phyloP scores from a whole-genome alignment of 2,888 invertebrate genomes.

The Oxycera nigricornis region DNA sequence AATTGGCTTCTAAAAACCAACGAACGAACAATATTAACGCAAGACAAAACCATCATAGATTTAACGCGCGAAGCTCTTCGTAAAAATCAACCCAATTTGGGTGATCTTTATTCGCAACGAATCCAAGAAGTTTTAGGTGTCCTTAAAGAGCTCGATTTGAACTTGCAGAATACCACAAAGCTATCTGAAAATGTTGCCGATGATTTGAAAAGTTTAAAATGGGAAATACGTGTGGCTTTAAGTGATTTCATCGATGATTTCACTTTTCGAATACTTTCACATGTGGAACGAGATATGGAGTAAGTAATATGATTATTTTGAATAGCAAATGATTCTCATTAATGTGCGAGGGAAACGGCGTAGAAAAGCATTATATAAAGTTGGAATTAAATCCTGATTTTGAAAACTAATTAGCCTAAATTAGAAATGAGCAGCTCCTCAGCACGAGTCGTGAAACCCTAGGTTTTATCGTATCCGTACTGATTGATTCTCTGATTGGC shows the following conservation, averaged over 20 bases:
- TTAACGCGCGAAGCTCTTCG: slow-evolving; percentile 56
- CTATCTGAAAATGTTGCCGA: slow-evolving; percentile 51
- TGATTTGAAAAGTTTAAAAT: slow-evolving; percentile 57
- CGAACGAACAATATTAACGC: slow-evolving; percentile 60
- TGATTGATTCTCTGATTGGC: too few species aligned
- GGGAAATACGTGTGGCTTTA: slow-evolving; percentile 57
- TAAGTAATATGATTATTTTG: too few species aligned
- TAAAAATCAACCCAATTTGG: slow-evolving; percentile 57
- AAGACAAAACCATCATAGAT: slow-evolving; percentile 56
- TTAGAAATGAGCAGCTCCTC: too few species aligned
- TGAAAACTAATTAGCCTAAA: too few species aligned
- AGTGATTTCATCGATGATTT: slow-evolving; percentile 59
- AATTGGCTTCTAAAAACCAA: slow-evolving; percentile 61
- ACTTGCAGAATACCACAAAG: slow-evolving; percentile 50
- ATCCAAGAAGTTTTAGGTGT: slow-evolving; percentile 60
- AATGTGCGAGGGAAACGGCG: too few species aligned
- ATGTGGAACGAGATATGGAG: slow-evolving; percentile 62
- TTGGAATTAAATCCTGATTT: too few species aligned
- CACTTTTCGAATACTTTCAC: slow-evolving; percentile 59
- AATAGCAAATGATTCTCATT: too few species aligned
- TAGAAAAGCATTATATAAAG: too few species aligned
- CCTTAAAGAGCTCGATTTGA: slow-evolving; percentile 58
- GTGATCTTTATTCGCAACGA: slow-evolving; percentile 59
- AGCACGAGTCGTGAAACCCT: too few species aligned
- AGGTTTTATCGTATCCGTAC: too few species aligned